Evolutionary conservation across 2,113 vertebrate genomes (phyloP), one percentile per base, ranked within the genome.

Genomic region (Oryzias melastigma): DNA sequence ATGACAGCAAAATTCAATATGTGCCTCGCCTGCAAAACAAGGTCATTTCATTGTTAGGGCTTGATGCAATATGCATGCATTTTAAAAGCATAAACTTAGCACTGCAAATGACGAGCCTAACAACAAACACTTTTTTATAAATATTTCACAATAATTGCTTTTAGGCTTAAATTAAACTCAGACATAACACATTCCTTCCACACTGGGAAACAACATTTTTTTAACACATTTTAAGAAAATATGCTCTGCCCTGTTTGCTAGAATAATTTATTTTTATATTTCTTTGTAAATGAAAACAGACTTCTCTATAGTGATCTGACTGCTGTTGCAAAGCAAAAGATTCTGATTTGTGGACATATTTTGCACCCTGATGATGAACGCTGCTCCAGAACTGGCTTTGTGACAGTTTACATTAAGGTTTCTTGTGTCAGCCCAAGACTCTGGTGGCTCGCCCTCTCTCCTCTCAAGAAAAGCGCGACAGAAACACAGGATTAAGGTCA

Each of bases 1-100:
- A 88, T 97, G 94, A 89, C 97, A 99, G 84, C 93, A 96, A 87
- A 99, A 99, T 58, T 98, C 94, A 74, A 95, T 83, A 72, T 93
- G 93, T 22, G 88, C 91, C 80, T 94, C 94, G 16, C 72, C 94
- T 97, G 86, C 35, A 84, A 73, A 19, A 65, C 40, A 74, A 44
- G 41, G 27, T 7, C 52, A 49, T 51, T 60, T 51, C 13, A 58
- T 52, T 44, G 13, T 60, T 62, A 74, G 5, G 19, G 57, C 13
- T 50, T 29, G 50, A 50, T 48, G 16, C 45, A 44, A n/a, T 15
- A 29, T 53, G 25, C 29, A 68, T 42, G 17, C 49, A 40, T 20
- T 20, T 65, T 14, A 22, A 19, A 1, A 46, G 4, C 44, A 35
- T 35, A 35, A 35, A 10, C 1, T 10, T 35, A 35, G 8, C 8